Evolutionary conservation across 2,888 invertebrate genomes (phyloP), one percentile per base, ranked within the genome.

Genomic region (Rotaria sp.): DNA sequence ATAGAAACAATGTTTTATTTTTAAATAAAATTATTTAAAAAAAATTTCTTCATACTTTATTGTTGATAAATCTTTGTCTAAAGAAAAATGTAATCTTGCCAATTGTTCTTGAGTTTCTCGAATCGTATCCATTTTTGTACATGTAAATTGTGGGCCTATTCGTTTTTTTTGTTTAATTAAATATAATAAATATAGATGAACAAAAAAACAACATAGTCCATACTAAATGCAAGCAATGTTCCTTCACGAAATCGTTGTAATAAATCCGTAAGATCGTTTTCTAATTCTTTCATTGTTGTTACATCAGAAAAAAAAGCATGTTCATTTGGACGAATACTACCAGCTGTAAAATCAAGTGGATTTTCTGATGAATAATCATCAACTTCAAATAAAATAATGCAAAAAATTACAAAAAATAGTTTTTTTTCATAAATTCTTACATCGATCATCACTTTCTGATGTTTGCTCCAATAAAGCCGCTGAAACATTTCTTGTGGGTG

Each of bases 181-280:
- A 5, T 35, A 21, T 4, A 80, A 45, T 45, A n/a, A 8, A 21
- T 38, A 74, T 45, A 45, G 26, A 26, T 11, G 21, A 80, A n/a
- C 8, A 80, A 4, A 8, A 45, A 8, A 50, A 5, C 50, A 18
- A 50, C 50, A 50, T 15, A 35, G 13, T 18, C n/a, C 41, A 11
- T 45, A 80, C 80, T 80, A 80, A 80, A 80, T 80, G 80, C 80
- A 45, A 80, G 41, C 45, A 80, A 45, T 80, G 80, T 80, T 80
- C 80, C 80, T 45, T 41, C 80, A 45, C 80, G 80, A 80, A 80
- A 80, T 45, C 45, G 24, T 80, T 80, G 80, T 45, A 80, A 45
- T 41, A 80, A 45, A 80, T 80, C 80, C 2, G 80, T 80, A 26
- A 80, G n/a, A 80, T 80, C 80, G 45, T 11, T 80, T 80, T 80